Conservation (phyloP, 2,888 invertebrate genomes). For the Ectropis crepuscularia region DNA sequence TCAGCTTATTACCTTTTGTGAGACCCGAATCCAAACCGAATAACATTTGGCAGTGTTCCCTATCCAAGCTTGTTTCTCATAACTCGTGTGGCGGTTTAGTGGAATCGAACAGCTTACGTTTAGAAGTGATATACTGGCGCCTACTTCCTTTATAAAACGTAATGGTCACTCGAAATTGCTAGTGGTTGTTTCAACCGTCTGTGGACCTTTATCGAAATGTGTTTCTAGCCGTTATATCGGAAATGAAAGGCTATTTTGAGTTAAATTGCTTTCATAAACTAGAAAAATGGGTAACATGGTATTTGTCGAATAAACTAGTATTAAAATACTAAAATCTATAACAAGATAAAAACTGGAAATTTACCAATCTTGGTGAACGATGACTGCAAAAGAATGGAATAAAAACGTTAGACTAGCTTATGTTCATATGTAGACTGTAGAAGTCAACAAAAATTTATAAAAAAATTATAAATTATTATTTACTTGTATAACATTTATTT, state of each 20-base stretch:
- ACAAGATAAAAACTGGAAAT: too few species aligned
- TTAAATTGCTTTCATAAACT: background rate
- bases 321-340: too few species aligned
- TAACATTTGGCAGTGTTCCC: conserved; percentile 3
- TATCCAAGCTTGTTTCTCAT: conserved; percentile 6
- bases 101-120: conserved; percentile 3
- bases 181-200: conserved; percentile 6
- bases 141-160: conserved; percentile 10
- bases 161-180: conserved; percentile 20
- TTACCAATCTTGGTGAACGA: too few species aligned
- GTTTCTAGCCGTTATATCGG: background rate
- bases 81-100: conserved; percentile 6
- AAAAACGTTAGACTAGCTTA: too few species aligned
- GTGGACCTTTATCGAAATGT: conserved; percentile 7
- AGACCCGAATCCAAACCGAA: background rate
- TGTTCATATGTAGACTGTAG: too few species aligned
- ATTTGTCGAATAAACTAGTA: background rate
- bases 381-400: too few species aligned
- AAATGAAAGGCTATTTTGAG: background rate
- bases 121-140: conserved; percentile 11
- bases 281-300: background rate
- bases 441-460: too few species aligned
- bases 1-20: too few species aligned
- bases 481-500: too few species aligned
- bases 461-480: too few species aligned